Percentiles rank a stretch among this genome's conserved stretches.
Conservation (phyloP, 2,797 vertebrate species). For the Gephyroberyx darwinii region DNA sequence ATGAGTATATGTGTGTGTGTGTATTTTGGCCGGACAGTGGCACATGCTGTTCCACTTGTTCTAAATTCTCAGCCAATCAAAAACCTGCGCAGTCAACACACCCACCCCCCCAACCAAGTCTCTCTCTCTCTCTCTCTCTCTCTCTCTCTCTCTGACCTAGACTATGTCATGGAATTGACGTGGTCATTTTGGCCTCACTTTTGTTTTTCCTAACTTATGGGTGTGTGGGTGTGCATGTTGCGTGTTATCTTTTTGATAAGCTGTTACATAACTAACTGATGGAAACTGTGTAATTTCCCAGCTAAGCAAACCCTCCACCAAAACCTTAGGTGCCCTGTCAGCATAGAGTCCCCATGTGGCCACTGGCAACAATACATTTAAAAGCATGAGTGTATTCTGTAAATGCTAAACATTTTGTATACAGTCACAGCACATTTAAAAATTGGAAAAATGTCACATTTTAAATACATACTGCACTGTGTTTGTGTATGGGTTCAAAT, state of each 20-base stretch:
- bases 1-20: constrained; percentile 10
- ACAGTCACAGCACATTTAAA: no score
- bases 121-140: constrained; percentile 13
- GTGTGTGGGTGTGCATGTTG: constrained; percentile 14
- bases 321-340: neutral
- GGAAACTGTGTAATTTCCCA: constrained; percentile 15
- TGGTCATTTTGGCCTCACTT: constrained; percentile 29
- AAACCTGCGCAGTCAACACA: constrained; percentile 47
- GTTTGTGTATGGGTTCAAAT: no score
- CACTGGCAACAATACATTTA: no score
- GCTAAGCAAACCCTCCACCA: neutral
- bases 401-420: no score
- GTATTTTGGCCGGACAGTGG: constrained; percentile 38
- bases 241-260: constrained; percentile 28
- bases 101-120: constrained; percentile 46
- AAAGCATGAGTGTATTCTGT: no score
- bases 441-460: no score
- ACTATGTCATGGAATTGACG: constrained; percentile 37
- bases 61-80: constrained; percentile 75
- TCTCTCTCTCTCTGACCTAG: constrained; percentile 25
- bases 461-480: no score
- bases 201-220: constrained; percentile 17
- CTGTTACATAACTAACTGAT: constrained; percentile 18
- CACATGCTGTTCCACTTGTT: constrained; percentile 65
- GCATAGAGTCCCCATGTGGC: neutral